Conservation (phyloP, 2,888 invertebrate genomes). For the Salpingus planirostris region DNA sequence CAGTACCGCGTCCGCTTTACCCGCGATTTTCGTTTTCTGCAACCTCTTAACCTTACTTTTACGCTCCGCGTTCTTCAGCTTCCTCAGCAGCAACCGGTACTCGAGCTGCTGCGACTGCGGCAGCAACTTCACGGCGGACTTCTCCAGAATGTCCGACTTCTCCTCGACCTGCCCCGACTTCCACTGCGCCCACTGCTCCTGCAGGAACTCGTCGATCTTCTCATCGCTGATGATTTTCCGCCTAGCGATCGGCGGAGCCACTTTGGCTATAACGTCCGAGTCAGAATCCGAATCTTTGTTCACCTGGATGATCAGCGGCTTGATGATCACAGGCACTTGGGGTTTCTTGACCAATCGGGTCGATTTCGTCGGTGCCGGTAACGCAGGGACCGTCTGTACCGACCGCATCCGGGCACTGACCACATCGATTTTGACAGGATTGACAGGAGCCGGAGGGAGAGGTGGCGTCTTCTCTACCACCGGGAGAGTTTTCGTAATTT, state of each 20-base stretch:
- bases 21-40: slow-evolving; percentile 12
- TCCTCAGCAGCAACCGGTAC: slow-evolving; percentile 34
- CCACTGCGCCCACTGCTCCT: slow-evolving; percentile 35
- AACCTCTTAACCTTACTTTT: slow-evolving; percentile 6
- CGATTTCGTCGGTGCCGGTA: no score
- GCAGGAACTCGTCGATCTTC: slow-evolving; percentile 35
- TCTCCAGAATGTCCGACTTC: slow-evolving; percentile 17
- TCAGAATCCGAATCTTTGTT: slow-evolving; percentile 36
- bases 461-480: no score
- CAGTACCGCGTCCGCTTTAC: no score
- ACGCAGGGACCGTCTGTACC: no score
- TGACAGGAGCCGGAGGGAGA: no score
- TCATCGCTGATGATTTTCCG: not conserved
- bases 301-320: slow-evolving; percentile 38
- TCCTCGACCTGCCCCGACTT: slow-evolving; percentile 24
- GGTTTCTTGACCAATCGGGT: no score
- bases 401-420: no score
- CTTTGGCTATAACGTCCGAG: slow-evolving; percentile 8
- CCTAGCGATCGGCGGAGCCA: not conserved
- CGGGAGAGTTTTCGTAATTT: not conserved
- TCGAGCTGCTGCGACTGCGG: slow-evolving; percentile 38
- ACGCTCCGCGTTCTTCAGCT: slow-evolving; percentile 30
- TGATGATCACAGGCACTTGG: slow-evolving; percentile 18
- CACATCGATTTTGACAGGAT: no score
- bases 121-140: slow-evolving; percentile 35